phyloP scores from a whole-genome alignment of 2,797 vertebrate species.

The Paguma larvata region DNA sequence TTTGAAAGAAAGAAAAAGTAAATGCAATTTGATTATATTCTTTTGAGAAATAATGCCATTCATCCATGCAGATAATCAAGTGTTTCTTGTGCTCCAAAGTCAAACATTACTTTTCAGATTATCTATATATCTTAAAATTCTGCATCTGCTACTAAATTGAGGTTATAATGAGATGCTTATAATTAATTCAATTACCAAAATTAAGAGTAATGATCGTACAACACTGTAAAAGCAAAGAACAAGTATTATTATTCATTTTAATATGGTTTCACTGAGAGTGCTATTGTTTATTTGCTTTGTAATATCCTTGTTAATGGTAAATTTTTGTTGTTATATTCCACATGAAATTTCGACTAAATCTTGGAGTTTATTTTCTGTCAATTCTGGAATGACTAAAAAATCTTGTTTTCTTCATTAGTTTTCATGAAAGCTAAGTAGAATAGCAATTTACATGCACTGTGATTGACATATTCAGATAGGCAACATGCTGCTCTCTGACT shows the following conservation, averaged over 20 bases:
- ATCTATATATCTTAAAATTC: background rate
- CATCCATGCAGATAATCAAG: background rate
- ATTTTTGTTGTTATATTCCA: background rate
- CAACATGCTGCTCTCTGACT: background rate
- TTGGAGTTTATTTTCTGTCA: conserved; percentile 23
- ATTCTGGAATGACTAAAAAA: background rate
- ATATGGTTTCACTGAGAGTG: background rate
- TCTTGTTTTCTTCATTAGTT: conserved; percentile 36
- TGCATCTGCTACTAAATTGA: background rate
- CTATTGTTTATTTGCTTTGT: background rate
- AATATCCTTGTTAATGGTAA: background rate
- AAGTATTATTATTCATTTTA: background rate
- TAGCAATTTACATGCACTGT: background rate
- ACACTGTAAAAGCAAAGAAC: background rate
- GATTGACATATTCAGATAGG: background rate
- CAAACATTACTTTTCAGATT: background rate
- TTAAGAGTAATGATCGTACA: background rate
- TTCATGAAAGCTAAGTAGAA: conserved; percentile 30
- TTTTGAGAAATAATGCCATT: background rate
- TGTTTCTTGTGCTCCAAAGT: background rate
- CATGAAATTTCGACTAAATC: background rate
- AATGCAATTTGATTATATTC: background rate
- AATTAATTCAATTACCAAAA: background rate
- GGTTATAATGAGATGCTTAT: background rate
- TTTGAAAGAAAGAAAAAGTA: background rate